phyloP scores from a whole-genome alignment of 2,797 vertebrate species.

The Myotis pilosus region DNA sequence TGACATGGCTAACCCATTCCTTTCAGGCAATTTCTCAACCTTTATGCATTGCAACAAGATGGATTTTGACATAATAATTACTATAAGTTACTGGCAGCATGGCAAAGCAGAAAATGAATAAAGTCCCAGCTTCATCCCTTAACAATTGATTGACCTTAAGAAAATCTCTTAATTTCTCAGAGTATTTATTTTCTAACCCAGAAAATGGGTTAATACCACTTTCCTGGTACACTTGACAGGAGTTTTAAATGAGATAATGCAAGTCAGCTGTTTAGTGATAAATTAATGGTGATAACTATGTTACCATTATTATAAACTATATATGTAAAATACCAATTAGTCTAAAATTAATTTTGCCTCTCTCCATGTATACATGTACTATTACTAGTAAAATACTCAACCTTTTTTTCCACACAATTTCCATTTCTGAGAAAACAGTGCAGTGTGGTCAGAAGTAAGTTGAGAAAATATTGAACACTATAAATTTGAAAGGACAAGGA shows the following conservation, averaged over 20 bases:
- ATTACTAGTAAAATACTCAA: not conserved
- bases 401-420: not conserved
- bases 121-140: not conserved
- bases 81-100: not conserved
- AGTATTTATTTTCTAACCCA: not conserved
- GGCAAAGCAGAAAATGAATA: not conserved
- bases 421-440: not conserved
- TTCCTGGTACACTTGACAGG: not conserved
- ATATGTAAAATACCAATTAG: not conserved
- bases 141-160: not conserved
- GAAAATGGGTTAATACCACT: not conserved
- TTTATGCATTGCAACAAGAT: not conserved
- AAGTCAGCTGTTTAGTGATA: not conserved
- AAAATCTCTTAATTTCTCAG: not conserved
- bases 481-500: not conserved
- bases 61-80: not conserved
- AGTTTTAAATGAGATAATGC: not conserved
- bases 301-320: not conserved
- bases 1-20: not conserved
- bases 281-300: not conserved
- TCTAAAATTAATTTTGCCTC: not conserved
- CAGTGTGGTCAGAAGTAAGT: not conserved
- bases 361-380: not conserved
- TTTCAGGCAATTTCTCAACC: not conserved
- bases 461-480: not conserved